phyloP scores from a whole-genome alignment of 2,113 vertebrate genomes.

The Stegastes partitus region DNA sequence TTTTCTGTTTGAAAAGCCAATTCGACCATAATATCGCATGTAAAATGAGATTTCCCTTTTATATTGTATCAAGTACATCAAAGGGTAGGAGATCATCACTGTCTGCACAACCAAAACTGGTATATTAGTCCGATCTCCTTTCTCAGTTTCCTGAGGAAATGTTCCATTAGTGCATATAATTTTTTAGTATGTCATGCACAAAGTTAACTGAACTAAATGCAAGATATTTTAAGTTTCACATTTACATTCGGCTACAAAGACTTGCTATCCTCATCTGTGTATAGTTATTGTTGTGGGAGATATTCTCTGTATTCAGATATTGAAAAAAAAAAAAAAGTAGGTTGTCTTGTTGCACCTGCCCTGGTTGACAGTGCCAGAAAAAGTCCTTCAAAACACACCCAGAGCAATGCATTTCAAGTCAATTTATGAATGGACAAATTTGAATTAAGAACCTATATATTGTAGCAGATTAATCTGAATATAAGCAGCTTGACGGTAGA shows the following conservation, averaged over 20 bases:
- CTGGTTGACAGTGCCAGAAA: slow-evolving; percentile 15
- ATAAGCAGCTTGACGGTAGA: slow-evolving; percentile 4
- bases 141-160: not conserved
- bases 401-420: slow-evolving; percentile 15
- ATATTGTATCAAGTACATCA: not conserved
- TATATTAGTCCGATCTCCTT: not conserved
- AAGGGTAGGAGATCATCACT: not conserved
- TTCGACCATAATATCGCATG: not conserved
- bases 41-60: slow-evolving; percentile 12
- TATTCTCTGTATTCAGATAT: slow-evolving; percentile 22
- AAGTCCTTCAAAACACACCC: slow-evolving; percentile 27
- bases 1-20: slow-evolving; percentile 38
- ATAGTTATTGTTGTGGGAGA: not conserved
- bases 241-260: not conserved
- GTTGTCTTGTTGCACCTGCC: slow-evolving; percentile 31
- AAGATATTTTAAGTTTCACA: not conserved
- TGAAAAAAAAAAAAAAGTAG: slow-evolving; percentile 35
- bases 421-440: slow-evolving; percentile 17
- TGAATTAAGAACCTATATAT: slow-evolving; percentile 1
- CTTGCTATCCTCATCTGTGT: not conserved
- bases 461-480: slow-evolving; percentile 26
- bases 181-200: too few species aligned
- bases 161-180: too few species aligned
- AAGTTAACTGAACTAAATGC: not conserved
- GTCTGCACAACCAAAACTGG: not conserved